These are phyloP conservation scores for Tamias sibiricus DNA, from an alignment of 2,113 vertebrate species.

Conservation along the genomic window DNA sequence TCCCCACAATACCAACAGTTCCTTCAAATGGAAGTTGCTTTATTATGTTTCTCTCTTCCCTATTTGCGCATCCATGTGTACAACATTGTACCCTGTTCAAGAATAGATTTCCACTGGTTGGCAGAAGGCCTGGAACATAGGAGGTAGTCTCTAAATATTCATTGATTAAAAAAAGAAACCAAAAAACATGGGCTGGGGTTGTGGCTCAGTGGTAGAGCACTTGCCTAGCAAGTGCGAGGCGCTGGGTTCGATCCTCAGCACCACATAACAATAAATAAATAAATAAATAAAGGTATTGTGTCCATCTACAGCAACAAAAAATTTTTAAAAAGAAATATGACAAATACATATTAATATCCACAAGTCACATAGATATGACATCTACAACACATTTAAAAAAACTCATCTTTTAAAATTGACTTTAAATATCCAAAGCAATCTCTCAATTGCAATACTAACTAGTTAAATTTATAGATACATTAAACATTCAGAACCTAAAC, in stretches of 20 bases:
- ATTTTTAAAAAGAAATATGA: background rate
- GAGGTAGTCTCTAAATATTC: background rate
- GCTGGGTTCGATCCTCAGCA: no score
- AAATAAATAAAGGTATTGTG: no score
- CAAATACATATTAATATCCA: background rate
- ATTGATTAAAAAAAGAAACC: slow-evolving; percentile 5
- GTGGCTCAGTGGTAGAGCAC: no score
- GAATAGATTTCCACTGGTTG: background rate
- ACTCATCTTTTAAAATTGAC: background rate
- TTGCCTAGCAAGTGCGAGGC: no score
- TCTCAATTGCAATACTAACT: background rate
- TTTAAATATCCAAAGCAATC: background rate
- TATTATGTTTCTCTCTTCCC: background rate
- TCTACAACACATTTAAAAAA: background rate
- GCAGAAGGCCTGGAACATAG: background rate
- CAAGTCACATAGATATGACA: background rate
- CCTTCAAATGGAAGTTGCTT: background rate
- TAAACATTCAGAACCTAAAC: background rate
- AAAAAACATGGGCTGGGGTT: no score
- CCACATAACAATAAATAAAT: no score
- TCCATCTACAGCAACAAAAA: no score
- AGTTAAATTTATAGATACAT: background rate
- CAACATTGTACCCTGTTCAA: background rate
- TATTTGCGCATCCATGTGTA: background rate
- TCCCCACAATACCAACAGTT: background rate